Conservation (phyloP, 2,888 invertebrate genomes). For the Epicampocera succincta region DNA sequence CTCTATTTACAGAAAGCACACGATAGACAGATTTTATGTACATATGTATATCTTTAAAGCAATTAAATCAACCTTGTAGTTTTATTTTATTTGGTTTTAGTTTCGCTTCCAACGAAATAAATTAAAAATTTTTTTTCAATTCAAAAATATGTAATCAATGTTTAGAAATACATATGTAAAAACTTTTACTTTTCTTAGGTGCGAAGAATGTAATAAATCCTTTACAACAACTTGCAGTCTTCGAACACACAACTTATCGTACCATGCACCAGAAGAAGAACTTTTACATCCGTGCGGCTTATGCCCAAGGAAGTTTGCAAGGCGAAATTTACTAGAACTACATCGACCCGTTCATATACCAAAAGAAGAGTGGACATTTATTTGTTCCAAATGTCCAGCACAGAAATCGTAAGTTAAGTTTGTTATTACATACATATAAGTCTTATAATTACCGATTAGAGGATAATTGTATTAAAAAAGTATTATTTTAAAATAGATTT, state of each 20-base stretch:
- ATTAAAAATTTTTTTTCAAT: no score
- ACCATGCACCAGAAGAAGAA: slow-evolving; percentile 78
- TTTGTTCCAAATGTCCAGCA: slow-evolving; percentile 78
- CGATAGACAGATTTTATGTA: no score
- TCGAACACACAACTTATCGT: slow-evolving; percentile 77
- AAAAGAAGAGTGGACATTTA: slow-evolving; percentile 74
- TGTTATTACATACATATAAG: not conserved
- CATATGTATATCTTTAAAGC: no score
- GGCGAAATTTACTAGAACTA: slow-evolving; percentile 77
- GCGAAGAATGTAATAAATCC: slow-evolving; percentile 72
- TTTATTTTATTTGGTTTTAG: no score
- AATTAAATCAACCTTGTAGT: no score
- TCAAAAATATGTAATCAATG: no score
- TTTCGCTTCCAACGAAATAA: no score
- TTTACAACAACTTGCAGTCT: slow-evolving; percentile 74
- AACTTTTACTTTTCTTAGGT: slow-evolving; percentile 68
- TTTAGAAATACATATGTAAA: not conserved
- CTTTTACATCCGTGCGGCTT: slow-evolving; percentile 77
- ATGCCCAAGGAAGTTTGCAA: slow-evolving; percentile 78
- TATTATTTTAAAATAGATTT: slow-evolving; percentile 73
- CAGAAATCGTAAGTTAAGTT: slow-evolving; percentile 71
- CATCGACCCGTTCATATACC: slow-evolving; percentile 76
- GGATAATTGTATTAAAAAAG: no score
- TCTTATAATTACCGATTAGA: no score
- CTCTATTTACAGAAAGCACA: no score